These are phyloP conservation scores for Coilia nasus DNA, from an alignment of 2,797 vertebrate genomes.

Conservation along the genomic window DNA sequence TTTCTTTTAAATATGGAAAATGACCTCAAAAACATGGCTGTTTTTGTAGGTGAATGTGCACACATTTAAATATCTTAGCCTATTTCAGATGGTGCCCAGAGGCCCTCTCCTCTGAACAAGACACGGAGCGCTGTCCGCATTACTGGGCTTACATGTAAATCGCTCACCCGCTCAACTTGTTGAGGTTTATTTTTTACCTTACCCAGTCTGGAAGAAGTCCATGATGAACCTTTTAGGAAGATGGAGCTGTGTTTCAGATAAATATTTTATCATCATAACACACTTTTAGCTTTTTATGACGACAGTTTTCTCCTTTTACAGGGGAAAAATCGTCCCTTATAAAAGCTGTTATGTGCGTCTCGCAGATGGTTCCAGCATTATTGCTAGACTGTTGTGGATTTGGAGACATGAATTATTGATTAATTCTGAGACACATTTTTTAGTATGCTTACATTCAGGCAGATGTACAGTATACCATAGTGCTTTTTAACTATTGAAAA, in stretches of 20 bases:
- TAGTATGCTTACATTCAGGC: conserved; percentile 31
- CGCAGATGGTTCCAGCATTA: conserved; percentile 47
- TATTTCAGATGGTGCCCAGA: conserved; percentile 64
- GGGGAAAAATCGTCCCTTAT: conserved; percentile 1
- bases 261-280: conserved; percentile 64
- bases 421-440: conserved; percentile 44
- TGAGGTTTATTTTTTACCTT: conserved; percentile 47
- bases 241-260: conserved; percentile 57
- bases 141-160: conserved; percentile 49
- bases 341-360: conserved; percentile 42
- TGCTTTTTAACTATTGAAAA: conserved; percentile 8
- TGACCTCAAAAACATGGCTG: conserved; percentile 53
- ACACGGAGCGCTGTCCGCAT: conserved; percentile 38
- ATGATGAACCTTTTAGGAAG: conserved; percentile 55
- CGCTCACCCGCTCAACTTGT: conserved; percentile 65
- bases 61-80: conserved; percentile 69
- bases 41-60: conserved; percentile 59
- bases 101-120: conserved; percentile 55
- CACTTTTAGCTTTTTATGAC: conserved; percentile 58
- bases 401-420: conserved; percentile 62
- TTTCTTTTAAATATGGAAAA: conserved; percentile 37
- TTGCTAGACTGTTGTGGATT: conserved; percentile 49
- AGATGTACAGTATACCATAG: background rate
- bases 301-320: conserved; percentile 55
- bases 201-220: conserved; percentile 52